Evolutionary conservation across 2,797 vertebrate genomes (phyloP).

Genomic region (Borostomias antarcticus): DNA sequence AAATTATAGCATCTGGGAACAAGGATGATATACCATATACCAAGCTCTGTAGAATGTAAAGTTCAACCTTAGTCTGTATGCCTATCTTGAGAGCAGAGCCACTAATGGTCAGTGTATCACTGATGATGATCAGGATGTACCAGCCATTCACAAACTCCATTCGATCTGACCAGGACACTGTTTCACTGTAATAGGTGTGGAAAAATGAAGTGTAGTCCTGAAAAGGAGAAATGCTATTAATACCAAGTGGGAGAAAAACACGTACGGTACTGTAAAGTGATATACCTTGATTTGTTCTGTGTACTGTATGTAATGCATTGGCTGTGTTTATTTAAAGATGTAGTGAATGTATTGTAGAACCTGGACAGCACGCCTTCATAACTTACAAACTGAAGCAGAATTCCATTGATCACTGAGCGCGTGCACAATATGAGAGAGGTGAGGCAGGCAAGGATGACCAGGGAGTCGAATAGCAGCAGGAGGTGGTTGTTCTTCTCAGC

Average conservation of each 20-base stretch:
- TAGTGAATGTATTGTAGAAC: neutral
- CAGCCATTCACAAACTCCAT: conserved; percentile 96
- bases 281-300: no score
- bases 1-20: neutral
- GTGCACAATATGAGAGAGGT: conserved; percentile 85
- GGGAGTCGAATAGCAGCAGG: conserved; percentile 85
- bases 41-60: neutral
- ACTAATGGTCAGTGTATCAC: conserved; percentile 84
- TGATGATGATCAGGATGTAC: conserved; percentile 91
- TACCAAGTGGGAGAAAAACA: neutral
- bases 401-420: conserved; percentile 84
- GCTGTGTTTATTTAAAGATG: neutral
- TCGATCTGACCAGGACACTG: conserved; percentile 82
- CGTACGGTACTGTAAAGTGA: neutral
- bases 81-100: conserved; percentile 93
- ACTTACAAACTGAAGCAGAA: conserved; percentile 88
- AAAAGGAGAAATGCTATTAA: conserved; percentile 30
- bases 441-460: conserved; percentile 86
- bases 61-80: conserved; percentile 90
- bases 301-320: neutral
- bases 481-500: conserved; percentile 87
- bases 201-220: conserved; percentile 90
- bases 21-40: neutral
- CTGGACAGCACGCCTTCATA: neutral
- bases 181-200: conserved; percentile 79